A percentile compares a stretch with the other conserved stretches of the same genome.
Conservation (phyloP, 2,113 vertebrate species). For the Spilogale gracilis region DNA sequence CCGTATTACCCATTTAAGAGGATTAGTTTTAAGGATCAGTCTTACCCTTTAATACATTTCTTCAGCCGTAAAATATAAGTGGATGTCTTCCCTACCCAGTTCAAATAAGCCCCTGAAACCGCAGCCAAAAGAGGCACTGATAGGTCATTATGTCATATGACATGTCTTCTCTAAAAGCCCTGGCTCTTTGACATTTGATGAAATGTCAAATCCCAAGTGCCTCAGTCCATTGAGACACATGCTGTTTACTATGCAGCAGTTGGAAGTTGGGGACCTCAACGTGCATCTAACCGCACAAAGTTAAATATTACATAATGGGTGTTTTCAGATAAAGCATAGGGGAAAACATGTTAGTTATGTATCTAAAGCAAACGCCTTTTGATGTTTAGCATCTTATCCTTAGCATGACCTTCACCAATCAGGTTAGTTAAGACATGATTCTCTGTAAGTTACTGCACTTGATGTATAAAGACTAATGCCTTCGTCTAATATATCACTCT, state of each 20-base stretch:
- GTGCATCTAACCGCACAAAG: background rate
- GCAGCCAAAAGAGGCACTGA: background rate
- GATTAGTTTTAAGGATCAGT: slow-evolving; percentile 31
- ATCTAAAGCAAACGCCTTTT: slow-evolving; percentile 1
- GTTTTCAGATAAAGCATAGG: background rate
- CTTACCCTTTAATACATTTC: slow-evolving; percentile 16
- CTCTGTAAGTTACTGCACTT: background rate
- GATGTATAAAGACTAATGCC: background rate
- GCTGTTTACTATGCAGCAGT: slow-evolving; percentile 51
- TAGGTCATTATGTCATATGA: slow-evolving; percentile 2
- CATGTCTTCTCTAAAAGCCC: slow-evolving; percentile 22
- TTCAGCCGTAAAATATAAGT: background rate
- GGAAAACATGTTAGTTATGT: background rate
- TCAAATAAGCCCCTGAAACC: background rate
- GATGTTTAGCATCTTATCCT: background rate
- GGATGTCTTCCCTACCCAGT: slow-evolving; percentile 25
- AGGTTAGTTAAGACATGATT: background rate
- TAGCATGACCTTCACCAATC: slow-evolving; percentile 28
- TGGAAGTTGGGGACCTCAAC: slow-evolving; percentile 38
- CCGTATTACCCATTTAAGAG: slow-evolving; percentile 46
- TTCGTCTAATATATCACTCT: background rate
- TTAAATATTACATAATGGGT: background rate
- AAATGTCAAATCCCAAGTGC: background rate
- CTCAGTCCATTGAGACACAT: background rate
- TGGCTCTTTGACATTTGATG: slow-evolving; percentile 64